Evolutionary conservation across 2,797 vertebrate species (phyloP).

Genomic region (Pangasius larnaudii): DNA sequence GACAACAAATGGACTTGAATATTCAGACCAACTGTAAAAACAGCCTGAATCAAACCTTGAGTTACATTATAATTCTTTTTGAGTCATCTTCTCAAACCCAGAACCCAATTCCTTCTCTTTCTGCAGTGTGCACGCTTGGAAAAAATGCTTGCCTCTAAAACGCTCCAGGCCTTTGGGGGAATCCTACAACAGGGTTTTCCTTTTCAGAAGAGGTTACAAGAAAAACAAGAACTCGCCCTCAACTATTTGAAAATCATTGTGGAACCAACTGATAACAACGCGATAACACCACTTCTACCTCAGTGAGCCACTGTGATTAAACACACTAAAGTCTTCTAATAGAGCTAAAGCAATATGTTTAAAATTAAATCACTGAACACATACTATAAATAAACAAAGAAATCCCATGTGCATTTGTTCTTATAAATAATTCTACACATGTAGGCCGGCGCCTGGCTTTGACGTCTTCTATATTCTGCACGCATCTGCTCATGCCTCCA

Average conservation of each 20-base stretch:
- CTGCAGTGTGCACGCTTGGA: not conserved
- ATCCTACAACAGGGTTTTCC: not conserved
- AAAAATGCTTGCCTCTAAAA: not conserved
- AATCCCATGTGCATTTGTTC: not conserved
- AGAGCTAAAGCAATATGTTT: not conserved
- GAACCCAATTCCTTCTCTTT: not conserved
- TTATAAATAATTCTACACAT: slow-evolving; percentile 46
- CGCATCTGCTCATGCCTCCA: slow-evolving; percentile 13
- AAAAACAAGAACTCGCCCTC: not conserved
- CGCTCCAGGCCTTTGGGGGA: too few species aligned
- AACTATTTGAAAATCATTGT: not conserved
- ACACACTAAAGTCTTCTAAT: not conserved
- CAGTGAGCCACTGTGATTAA: not conserved
- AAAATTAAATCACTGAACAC: not conserved
- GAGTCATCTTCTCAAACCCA: not conserved
- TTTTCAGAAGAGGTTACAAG: not conserved
- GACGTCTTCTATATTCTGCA: not conserved
- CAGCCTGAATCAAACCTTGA: not conserved
- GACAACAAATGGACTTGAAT: not conserved
- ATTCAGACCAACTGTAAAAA: not conserved
- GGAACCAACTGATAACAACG: not conserved
- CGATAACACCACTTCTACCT: not conserved
- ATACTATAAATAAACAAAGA: not conserved
- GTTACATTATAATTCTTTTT: not conserved
- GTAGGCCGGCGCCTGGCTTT: not conserved